A percentile compares a stretch with the other conserved stretches of the same genome.
Evolutionary conservation across 2,113 vertebrate species (phyloP).

Genomic region (Rhinopomastus cyanomelas): DNA sequence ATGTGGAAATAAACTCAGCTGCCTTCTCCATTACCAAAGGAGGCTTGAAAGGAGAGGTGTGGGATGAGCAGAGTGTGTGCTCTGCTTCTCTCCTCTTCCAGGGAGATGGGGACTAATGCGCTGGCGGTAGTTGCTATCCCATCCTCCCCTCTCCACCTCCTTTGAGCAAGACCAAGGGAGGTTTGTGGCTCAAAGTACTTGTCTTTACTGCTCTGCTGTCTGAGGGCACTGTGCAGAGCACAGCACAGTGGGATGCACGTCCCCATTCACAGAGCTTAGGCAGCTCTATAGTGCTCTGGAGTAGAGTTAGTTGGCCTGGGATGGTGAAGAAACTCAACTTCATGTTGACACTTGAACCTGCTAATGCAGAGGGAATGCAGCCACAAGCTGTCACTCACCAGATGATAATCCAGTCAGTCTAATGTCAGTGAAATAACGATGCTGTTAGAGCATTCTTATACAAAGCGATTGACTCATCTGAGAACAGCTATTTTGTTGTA

Average conservation of each 20-base stretch:
- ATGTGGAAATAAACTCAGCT: background rate
- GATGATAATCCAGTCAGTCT: slow-evolving; percentile 1
- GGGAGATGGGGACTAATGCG: background rate
- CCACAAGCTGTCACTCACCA: background rate
- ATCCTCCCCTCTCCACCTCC: background rate
- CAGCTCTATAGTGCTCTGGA: background rate
- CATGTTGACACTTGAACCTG: background rate
- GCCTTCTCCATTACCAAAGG: background rate
- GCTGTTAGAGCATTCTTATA: background rate
- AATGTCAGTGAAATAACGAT: background rate
- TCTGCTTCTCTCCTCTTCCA: background rate
- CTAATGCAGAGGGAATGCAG: background rate
- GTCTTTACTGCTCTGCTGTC: background rate
- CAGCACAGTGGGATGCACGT: accelerated
- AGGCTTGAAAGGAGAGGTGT: background rate
- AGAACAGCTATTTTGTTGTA: background rate
- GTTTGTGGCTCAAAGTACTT: background rate
- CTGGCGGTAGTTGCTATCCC: background rate
- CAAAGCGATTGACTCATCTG: background rate
- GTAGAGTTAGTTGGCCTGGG: background rate
- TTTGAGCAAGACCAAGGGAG: background rate
- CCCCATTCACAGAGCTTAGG: background rate
- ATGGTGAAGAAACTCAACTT: background rate
- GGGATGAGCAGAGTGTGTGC: background rate
- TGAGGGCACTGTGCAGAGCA: background rate